Base-by-base conservation (phyloP, 2,888 invertebrate genomes). In the Julus scandinavius region DNA sequence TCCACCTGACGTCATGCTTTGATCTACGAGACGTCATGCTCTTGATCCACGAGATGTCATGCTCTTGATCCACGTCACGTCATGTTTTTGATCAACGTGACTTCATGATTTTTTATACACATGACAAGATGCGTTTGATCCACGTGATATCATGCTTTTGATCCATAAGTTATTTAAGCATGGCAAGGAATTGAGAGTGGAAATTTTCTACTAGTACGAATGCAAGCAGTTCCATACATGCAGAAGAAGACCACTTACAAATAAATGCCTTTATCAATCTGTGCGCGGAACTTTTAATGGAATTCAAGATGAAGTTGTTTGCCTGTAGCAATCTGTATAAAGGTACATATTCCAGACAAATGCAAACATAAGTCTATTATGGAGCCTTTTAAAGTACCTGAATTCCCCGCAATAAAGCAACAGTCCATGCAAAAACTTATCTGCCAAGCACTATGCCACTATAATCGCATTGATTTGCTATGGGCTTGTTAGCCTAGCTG, bases 331-430 rank as follows among this genome's bases (percentile, higher is more conserved):
- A 72, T 38, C 72, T 11, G 29, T 29, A 72, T 11, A 72, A 29
- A 72, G 9, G 29, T 29, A 29, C 72, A 72, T 17, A 54, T 54
- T 11, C 54, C 4, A 54, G 54, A 29, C 29, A 72, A 29, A 29
- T 29, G 7, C 45, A 45, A 7, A 72, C 11, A 72, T 63, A 29
- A 29, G 72, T 29, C 72, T 29, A 72, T 72, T 72, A 72, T 72
- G 20, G 72, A 72, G 72, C 72, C 38, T 72, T 72, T 29, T 72
- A 72, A 11, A 72, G 72, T 72, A 72, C 72, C 72, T 72, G 72
- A 1, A 72, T 20, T 63, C 63, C 20, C 63, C 63, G n/a, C 20
- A 63, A 63, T 29, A 72, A 72, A 72, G 11, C 13, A 11, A 9
- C 72, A 9, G 29, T 29, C 72, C 29, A 45, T 72, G 29, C 29